Percentiles rank a stretch among this genome's conserved stretches.
Conservation (phyloP, 2,797 vertebrate species). For the Arctocebus calabarensis region DNA sequence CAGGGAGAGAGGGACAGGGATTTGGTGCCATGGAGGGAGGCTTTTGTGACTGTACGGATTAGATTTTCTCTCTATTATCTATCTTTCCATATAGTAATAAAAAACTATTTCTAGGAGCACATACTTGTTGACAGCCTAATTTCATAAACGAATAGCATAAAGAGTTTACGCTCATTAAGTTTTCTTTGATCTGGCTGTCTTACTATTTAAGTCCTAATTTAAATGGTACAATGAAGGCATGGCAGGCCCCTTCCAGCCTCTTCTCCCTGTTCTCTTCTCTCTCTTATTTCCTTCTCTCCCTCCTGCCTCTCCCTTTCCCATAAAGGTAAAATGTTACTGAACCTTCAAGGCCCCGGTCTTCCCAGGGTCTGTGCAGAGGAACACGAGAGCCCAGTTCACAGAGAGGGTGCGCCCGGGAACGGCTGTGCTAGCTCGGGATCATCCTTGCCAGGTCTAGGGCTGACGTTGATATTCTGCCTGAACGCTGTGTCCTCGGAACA, state of each 20-base stretch:
- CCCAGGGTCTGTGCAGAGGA: not conserved
- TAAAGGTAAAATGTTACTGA: not conserved
- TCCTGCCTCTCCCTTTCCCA: not conserved
- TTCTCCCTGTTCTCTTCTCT: not conserved
- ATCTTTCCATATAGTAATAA: not conserved
- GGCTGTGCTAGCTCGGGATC: no score
- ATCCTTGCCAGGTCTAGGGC: not conserved
- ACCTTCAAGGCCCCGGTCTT: not conserved
- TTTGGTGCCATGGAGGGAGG: not conserved
- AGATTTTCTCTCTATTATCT: not conserved
- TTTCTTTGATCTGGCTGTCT: not conserved
- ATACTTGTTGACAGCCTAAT: not conserved
- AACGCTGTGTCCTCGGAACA: not conserved
- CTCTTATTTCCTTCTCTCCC: not conserved
- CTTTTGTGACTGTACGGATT: not conserved
- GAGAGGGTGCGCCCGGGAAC: not conserved
- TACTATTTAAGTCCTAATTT: conserved; percentile 1
- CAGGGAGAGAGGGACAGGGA: not conserved
- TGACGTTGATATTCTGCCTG: not conserved
- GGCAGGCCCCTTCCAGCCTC: not conserved
- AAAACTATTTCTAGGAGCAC: not conserved
- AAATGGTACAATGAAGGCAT: not conserved
- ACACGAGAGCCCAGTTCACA: not conserved
- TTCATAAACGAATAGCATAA: conserved; percentile 34
- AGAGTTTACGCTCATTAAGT: not conserved